These are phyloP conservation scores for Morpho achilles DNA, from an alignment of 2,888 invertebrate genomes.

Conservation along the genomic window DNA sequence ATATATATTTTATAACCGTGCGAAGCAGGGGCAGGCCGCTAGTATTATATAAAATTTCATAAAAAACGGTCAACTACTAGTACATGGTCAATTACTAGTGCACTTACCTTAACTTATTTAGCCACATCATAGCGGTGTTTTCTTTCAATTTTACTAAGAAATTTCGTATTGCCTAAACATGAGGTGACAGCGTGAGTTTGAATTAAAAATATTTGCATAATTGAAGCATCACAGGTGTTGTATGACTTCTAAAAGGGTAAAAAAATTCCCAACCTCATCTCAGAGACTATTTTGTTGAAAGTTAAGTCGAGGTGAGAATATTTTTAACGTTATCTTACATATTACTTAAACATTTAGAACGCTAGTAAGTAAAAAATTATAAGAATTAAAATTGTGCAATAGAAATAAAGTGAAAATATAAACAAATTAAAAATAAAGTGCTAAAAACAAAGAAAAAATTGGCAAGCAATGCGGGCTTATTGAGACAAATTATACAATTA, in stretches of 20 bases:
- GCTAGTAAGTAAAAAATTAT: background rate
- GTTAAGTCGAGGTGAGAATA: conserved; percentile 23
- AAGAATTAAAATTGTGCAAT: no score
- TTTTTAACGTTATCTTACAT: conserved; percentile 11
- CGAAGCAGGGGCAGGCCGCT: no score
- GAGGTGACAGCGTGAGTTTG: conserved; percentile 25
- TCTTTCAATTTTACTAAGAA: conserved; percentile 25
- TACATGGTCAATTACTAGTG: no score
- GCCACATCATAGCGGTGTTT: conserved; percentile 21
- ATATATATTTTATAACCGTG: no score
- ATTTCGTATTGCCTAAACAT: conserved; percentile 25
- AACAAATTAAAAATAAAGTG: no score
- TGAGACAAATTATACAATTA: no score
- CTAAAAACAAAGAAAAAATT: no score
- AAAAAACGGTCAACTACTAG: no score
- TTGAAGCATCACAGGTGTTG: conserved; percentile 34
- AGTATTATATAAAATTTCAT: no score
- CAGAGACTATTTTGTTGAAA: conserved; percentile 23
- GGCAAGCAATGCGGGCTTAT: no score
- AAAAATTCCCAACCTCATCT: conserved; percentile 30
- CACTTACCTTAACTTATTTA: conserved; percentile 13
- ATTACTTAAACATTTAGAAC: conserved; percentile 8
- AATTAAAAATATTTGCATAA: conserved; percentile 38
- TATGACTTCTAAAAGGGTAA: conserved; percentile 34
- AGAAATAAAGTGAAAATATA: no score